Evolutionary conservation across 2,113 vertebrate species (phyloP).

Genomic region (Physeter macrocephalus): DNA sequence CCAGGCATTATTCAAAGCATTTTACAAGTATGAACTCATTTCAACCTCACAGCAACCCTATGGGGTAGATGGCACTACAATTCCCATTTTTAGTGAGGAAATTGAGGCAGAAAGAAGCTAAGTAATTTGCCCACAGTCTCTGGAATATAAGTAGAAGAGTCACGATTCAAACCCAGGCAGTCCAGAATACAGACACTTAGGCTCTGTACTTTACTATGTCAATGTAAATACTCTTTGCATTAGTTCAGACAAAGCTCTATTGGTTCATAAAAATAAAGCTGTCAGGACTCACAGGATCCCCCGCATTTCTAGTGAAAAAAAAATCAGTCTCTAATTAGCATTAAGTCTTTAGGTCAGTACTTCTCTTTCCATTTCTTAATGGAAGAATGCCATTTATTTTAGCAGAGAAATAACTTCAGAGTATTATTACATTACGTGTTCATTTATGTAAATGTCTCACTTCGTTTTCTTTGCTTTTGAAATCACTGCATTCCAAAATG

Average conservation of each 20-base stretch:
- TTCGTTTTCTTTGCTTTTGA: neutral
- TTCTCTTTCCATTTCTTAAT: neutral
- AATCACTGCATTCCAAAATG: neutral
- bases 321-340: neutral
- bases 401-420: conserved; percentile 37
- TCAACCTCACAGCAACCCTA: neutral
- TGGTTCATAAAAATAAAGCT: neutral
- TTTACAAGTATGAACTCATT: neutral
- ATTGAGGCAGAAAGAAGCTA: neutral
- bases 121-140: neutral
- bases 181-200: neutral
- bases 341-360: neutral
- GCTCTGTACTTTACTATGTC: neutral
- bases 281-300: neutral
- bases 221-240: neutral
- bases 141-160: neutral
- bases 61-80: neutral
- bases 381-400: conserved; percentile 23
- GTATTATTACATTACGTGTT: neutral
- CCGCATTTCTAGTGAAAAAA: neutral
- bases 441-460: conserved; percentile 29
- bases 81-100: neutral
- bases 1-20: neutral
- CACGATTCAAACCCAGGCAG: neutral
- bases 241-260: neutral